Evolutionary conservation across 2,113 vertebrate species (phyloP).

Genomic region (Ifrita kowaldi): DNA sequence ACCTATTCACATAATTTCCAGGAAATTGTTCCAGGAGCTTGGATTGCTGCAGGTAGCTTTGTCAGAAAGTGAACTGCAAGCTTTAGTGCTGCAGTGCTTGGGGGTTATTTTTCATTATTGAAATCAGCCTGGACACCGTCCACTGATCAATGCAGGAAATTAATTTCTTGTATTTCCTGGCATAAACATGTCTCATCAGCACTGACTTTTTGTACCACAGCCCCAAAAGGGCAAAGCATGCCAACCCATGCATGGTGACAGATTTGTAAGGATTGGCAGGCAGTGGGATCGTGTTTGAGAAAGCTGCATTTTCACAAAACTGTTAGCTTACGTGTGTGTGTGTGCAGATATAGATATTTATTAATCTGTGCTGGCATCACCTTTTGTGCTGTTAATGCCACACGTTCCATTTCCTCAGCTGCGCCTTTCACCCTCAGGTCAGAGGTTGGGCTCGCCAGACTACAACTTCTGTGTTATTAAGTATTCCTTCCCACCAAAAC

Average conservation of each 20-base stretch:
- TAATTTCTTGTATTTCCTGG: constrained; percentile 61
- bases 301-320: neutral
- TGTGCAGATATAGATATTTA: neutral
- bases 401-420: neutral
- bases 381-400: neutral
- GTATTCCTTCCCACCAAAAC: neutral
- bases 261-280: neutral
- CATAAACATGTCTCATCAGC: constrained; percentile 38
- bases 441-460: neutral
- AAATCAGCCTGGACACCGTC: constrained; percentile 39
- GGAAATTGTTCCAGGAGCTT: neutral
- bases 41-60: neutral
- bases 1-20: neutral
- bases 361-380: neutral
- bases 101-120: neutral
- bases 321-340: no score
- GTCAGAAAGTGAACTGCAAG: neutral
- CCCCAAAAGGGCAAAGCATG: neutral
- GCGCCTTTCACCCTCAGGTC: neutral
- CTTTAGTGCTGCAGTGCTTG: neutral
- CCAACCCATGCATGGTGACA: neutral
- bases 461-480: neutral
- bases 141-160: constrained; percentile 64
- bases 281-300: neutral
- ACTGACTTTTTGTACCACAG: constrained; percentile 14